Conservation (phyloP, 2,113 vertebrate genomes). For the Phalacrocorax pelagicus region DNA sequence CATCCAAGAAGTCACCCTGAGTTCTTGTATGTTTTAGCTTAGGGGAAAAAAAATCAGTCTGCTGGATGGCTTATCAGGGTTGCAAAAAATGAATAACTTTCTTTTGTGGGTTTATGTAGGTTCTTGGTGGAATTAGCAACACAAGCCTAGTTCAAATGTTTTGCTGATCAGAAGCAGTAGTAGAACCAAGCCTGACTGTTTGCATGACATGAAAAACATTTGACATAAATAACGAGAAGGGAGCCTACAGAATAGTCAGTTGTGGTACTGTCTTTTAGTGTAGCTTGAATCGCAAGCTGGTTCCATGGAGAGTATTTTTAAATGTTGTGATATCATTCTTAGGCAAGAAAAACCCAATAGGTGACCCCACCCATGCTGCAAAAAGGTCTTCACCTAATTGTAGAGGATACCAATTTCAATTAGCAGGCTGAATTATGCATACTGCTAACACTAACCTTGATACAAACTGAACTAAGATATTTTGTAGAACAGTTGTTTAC, state of each 20-base stretch:
- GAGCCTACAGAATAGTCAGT: neutral
- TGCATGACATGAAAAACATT: neutral
- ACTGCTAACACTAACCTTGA: neutral
- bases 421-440: neutral
- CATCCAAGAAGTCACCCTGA: neutral
- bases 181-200: neutral
- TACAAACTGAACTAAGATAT: neutral
- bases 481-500: neutral
- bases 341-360: neutral
- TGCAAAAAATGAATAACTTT: neutral
- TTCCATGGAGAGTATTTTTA: neutral
- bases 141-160: neutral
- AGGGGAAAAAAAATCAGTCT: neutral
- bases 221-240: neutral
- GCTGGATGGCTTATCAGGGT: neutral
- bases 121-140: neutral
- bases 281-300: neutral
- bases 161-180: neutral
- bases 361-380: rapidly evolving
- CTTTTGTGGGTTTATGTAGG: neutral
- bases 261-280: neutral
- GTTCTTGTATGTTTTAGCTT: neutral
- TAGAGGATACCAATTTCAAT: neutral
- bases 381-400: neutral
- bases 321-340: neutral